phyloP scores from a whole-genome alignment of 2,113 vertebrate species.

The Opisthocomus hoazin region DNA sequence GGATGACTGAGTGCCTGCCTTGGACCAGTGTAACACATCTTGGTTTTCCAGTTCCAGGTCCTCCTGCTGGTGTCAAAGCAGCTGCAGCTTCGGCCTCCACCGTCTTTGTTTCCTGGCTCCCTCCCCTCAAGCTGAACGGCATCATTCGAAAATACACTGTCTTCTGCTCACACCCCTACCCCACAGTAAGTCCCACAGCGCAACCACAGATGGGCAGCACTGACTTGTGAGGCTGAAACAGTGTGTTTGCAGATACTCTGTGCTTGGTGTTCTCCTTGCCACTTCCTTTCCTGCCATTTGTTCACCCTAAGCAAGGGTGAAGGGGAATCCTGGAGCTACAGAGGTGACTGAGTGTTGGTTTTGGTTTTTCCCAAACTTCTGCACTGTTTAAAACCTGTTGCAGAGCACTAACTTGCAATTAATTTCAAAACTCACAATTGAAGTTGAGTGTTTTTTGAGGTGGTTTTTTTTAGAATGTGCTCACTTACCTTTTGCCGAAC shows the following conservation, averaged over 20 bases:
- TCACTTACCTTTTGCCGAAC: not conserved
- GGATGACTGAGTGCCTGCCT: not conserved
- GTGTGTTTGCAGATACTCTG: not conserved
- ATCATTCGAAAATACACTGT: slow-evolving; percentile 97
- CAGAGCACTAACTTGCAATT: not conserved
- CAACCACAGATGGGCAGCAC: not conserved
- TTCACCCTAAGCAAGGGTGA: not conserved
- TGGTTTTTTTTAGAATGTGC: not conserved
- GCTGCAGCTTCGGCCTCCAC: slow-evolving; percentile 88
- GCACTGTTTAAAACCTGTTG: not conserved
- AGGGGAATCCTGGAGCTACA: not conserved
- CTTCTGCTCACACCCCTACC: slow-evolving; percentile 97
- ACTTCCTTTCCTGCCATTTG: not conserved
- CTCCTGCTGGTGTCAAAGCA: slow-evolving; percentile 93
- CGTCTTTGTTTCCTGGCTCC: slow-evolving; percentile 96
- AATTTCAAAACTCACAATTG: not conserved
- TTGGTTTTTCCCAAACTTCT: not conserved
- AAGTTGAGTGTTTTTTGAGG: not conserved
- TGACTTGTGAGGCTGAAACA: not conserved
- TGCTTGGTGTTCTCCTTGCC: not conserved
- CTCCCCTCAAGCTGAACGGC: slow-evolving; percentile 93
- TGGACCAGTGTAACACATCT: not conserved
- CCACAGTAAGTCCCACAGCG: slow-evolving; percentile 79
- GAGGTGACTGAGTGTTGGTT: not conserved
- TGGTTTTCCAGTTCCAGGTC: slow-evolving; percentile 85